These are phyloP conservation scores for Xenentodon cancila DNA, from an alignment of 2,797 vertebrate species.

Conservation along the genomic window DNA sequence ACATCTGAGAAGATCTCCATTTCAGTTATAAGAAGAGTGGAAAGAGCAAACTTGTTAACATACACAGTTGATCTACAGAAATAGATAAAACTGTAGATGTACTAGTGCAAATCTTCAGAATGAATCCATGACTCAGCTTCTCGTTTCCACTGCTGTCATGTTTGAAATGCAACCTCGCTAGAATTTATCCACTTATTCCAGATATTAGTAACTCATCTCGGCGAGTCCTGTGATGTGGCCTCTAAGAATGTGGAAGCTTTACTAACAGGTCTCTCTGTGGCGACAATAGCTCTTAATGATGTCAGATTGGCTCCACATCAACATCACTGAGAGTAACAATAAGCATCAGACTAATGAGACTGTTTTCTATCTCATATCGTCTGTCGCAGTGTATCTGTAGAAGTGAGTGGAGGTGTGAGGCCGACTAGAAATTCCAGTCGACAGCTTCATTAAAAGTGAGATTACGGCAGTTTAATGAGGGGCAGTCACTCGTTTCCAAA, in stretches of 20 bases:
- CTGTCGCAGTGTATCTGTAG: neutral
- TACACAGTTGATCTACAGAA: too few relatives aligned
- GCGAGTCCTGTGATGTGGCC: too few relatives aligned
- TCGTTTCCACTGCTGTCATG: too few relatives aligned
- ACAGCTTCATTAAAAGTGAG: slow-evolving; percentile 63
- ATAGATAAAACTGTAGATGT: too few relatives aligned
- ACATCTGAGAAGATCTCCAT: too few relatives aligned
- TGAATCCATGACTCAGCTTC: too few relatives aligned
- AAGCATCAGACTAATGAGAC: slow-evolving; percentile 50
- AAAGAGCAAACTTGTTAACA: too few relatives aligned
- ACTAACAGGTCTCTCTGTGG: neutral
- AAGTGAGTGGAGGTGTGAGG: slow-evolving; percentile 4
- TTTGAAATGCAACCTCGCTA: too few relatives aligned
- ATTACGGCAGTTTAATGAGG: slow-evolving; percentile 56
- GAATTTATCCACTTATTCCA: too few relatives aligned
- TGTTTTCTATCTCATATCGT: slow-evolving; percentile 25
- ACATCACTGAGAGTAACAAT: slow-evolving; percentile 29
- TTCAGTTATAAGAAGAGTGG: too few relatives aligned
- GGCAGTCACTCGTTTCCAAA: slow-evolving; percentile 34
- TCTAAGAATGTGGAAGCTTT: slow-evolving; percentile 4
- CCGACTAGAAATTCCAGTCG: slow-evolving; percentile 38
- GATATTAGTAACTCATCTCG: too few relatives aligned
- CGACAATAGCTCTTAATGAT: neutral
- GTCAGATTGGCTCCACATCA: slow-evolving; percentile 5
- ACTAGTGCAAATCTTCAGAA: too few relatives aligned